Evolutionary conservation across 1,140 invertebrate species (phyloP).

Genomic region (Drosophila punjabiensis): DNA sequence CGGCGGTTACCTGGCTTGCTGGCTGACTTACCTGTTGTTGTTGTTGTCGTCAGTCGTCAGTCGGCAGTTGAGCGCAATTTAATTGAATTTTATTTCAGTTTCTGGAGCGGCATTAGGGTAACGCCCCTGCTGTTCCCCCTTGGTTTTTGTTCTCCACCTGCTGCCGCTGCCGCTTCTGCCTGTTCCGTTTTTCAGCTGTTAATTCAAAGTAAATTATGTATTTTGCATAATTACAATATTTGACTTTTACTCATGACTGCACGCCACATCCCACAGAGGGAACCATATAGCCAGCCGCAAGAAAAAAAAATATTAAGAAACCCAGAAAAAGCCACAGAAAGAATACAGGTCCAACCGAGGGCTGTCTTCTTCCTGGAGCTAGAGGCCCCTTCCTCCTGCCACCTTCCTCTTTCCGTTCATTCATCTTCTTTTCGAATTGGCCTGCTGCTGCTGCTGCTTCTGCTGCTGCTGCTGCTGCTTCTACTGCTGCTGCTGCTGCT

Average conservation of each 20-base stretch:
- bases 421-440: constrained; percentile 64
- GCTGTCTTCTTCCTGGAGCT: constrained; percentile 35
- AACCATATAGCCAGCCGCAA: constrained; percentile 5
- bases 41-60: constrained; percentile 5
- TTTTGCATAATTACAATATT: constrained; percentile 84
- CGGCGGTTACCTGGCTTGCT: constrained; percentile 16
- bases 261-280: constrained; percentile 38
- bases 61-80: constrained; percentile 66
- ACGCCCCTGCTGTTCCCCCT: constrained; percentile 48
- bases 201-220: constrained; percentile 84
- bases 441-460: constrained; percentile 6
- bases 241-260: constrained; percentile 83
- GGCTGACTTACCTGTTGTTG: constrained; percentile 24
- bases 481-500: constrained; percentile 2
- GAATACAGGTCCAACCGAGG: neutral
- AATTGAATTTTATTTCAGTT: constrained; percentile 82
- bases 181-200: constrained; percentile 70
- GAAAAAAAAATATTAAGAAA: neutral
- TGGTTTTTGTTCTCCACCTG: constrained; percentile 20
- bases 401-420: constrained; percentile 45
- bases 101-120: constrained; percentile 73
- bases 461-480: constrained; percentile 1
- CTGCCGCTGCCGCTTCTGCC: constrained; percentile 15
- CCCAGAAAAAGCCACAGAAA: constrained; percentile 5
- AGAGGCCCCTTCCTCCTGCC: constrained; percentile 29